Percentiles rank a stretch among this genome's conserved stretches.
phyloP scores from a whole-genome alignment of 2,797 vertebrate species.

The Leucoraja ocellata region DNA sequence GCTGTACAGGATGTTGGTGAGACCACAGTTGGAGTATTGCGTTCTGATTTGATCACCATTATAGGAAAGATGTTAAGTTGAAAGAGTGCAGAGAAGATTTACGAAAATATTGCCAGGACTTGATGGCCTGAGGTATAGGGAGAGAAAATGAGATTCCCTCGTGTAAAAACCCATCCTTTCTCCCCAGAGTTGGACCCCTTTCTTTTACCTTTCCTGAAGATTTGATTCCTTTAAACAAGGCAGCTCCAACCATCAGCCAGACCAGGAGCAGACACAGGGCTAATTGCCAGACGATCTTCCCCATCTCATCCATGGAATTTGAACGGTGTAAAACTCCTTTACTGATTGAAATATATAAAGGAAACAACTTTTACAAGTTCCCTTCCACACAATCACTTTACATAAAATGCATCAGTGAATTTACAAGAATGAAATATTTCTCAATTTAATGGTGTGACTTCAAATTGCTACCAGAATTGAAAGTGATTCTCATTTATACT shows the following conservation, averaged over 20 bases:
- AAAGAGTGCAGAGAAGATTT: too few species aligned
- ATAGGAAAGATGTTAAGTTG: too few species aligned
- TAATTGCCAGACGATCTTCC: constrained; percentile 3
- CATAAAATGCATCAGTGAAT: not conserved
- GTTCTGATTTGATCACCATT: too few species aligned
- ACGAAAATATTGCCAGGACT: too few species aligned
- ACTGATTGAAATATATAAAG: not conserved
- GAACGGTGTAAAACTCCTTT: not conserved
- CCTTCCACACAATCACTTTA: not conserved
- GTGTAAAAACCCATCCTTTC: too few species aligned
- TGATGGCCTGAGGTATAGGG: too few species aligned
- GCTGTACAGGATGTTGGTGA: too few species aligned
- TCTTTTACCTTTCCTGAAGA: constrained; percentile 29
- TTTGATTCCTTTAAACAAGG: not conserved
- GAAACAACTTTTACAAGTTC: not conserved
- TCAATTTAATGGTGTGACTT: not conserved
- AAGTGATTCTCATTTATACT: not conserved
- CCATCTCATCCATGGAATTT: not conserved
- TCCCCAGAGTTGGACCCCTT: not conserved
- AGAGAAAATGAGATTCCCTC: too few species aligned
- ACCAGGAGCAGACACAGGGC: constrained; percentile 1
- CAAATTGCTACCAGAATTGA: not conserved
- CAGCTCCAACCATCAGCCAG: not conserved
- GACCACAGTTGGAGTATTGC: too few species aligned
- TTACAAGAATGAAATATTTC: not conserved